Conservation (phyloP, 2,797 vertebrate genomes). For the Molossus alvarezi region DNA sequence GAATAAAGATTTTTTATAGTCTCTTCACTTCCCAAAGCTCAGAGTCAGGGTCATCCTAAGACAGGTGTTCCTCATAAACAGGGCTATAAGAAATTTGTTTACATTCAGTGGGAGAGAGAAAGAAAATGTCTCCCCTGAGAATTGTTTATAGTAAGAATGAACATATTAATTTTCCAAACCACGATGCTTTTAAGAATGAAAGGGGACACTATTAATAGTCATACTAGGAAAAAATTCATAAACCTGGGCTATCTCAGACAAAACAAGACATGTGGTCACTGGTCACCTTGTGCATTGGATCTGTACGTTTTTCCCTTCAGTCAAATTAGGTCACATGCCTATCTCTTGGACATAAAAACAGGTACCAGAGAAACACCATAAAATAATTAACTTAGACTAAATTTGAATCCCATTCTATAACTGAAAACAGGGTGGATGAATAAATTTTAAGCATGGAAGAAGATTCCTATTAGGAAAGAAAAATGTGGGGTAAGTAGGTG, state of each 20-base stretch:
- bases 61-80: background rate
- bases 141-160: background rate
- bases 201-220: background rate
- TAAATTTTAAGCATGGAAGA: background rate
- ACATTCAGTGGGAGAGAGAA: background rate
- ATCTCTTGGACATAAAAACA: background rate
- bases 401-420: background rate
- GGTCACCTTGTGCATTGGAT: background rate
- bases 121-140: background rate
- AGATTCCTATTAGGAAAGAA: background rate
- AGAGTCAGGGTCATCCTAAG: background rate
- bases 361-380: background rate
- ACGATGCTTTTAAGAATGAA: constrained; percentile 7
- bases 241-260: background rate
- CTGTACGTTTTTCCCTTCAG: background rate
- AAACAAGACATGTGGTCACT: background rate
- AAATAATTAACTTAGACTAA: background rate
- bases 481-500: background rate
- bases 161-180: background rate
- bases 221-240: background rate
- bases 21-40: background rate
- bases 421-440: background rate
- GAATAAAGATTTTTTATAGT: background rate
- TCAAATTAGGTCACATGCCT: background rate
- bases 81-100: background rate